Evolutionary conservation across 2,797 vertebrate genomes (phyloP).

Genomic region (Otolemur crassicaudatus): DNA sequence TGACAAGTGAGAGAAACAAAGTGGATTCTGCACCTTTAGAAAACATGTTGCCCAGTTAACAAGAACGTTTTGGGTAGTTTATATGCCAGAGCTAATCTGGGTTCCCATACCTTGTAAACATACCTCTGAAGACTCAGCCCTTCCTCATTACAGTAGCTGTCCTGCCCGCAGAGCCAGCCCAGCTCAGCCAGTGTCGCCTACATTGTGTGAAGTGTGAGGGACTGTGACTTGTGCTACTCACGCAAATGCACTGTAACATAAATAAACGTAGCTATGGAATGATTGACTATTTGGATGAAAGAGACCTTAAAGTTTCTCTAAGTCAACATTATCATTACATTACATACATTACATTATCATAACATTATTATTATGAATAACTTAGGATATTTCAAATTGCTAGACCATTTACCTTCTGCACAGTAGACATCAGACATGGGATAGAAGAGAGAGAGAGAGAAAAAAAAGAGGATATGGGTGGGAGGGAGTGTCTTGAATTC

Average conservation of each 20-base stretch:
- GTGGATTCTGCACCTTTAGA: constrained; percentile 82
- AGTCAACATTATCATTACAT: background rate
- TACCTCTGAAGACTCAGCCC: background rate
- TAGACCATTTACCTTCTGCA: constrained; percentile 20
- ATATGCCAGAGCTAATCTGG: constrained; percentile 62
- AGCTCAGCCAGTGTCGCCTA: background rate
- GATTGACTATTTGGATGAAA: constrained; percentile 20
- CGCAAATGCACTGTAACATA: constrained; percentile 43
- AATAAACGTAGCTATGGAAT: constrained; percentile 21
- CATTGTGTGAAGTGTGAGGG: background rate
- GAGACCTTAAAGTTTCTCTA: background rate
- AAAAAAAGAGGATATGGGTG: background rate
- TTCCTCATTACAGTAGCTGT: background rate
- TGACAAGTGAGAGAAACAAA: constrained; percentile 83
- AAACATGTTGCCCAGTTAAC: constrained; percentile 84
- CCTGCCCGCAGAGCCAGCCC: accelerated
- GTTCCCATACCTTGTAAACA: constrained; percentile 62
- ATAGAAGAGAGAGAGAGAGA: background rate
- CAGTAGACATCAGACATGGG: background rate
- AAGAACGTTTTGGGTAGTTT: constrained; percentile 76
- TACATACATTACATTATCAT: too few species aligned
- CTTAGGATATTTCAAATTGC: background rate
- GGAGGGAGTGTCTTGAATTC: background rate
- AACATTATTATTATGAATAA: background rate
- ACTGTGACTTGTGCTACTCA: background rate